phyloP scores from a whole-genome alignment of 1,140 invertebrate genomes.

The Drosophila mauritiana region DNA sequence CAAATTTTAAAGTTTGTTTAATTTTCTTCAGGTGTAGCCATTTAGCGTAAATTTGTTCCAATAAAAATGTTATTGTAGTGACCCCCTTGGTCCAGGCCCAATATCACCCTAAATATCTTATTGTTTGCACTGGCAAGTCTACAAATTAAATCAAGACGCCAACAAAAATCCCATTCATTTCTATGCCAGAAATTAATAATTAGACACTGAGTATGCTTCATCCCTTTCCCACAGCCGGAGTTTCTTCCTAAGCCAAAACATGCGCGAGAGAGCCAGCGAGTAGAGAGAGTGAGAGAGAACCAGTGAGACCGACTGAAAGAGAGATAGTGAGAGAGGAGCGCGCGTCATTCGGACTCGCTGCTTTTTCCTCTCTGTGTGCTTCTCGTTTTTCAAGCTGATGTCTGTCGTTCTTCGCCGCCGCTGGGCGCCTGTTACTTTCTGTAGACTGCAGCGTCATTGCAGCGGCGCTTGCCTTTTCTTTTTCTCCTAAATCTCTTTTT shows the following conservation, averaged over 20 bases:
- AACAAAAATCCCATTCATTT: conserved; percentile 36
- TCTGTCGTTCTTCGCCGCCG: conserved; percentile 26
- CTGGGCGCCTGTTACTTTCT: conserved; percentile 80
- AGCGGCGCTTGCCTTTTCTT: conserved; percentile 50
- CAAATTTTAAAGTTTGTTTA: neutral
- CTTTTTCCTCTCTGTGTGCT: conserved; percentile 16
- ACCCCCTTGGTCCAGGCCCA: neutral
- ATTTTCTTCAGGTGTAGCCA: too few species aligned
- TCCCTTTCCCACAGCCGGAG: conserved; percentile 10
- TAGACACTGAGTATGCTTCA: conserved; percentile 17
- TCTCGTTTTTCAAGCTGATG: conserved; percentile 29
- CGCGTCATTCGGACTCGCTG: conserved; percentile 15
- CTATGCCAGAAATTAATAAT: conserved; percentile 39
- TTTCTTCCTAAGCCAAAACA: conserved; percentile 51
- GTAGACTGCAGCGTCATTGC: conserved; percentile 84
- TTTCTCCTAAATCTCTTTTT: conserved; percentile 23
- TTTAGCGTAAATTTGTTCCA: too few species aligned
- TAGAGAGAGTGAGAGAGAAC: neutral
- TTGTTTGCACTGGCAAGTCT: conserved; percentile 6
- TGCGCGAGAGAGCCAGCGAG: conserved; percentile 50
- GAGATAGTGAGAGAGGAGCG: conserved; percentile 2
- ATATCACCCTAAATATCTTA: conserved; percentile 1
- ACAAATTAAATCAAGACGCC: conserved; percentile 22
- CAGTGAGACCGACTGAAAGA: neutral
- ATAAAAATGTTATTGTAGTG: neutral